Evolutionary conservation across 2,797 vertebrate species (phyloP).

Genomic region (Poecilia picta): DNA sequence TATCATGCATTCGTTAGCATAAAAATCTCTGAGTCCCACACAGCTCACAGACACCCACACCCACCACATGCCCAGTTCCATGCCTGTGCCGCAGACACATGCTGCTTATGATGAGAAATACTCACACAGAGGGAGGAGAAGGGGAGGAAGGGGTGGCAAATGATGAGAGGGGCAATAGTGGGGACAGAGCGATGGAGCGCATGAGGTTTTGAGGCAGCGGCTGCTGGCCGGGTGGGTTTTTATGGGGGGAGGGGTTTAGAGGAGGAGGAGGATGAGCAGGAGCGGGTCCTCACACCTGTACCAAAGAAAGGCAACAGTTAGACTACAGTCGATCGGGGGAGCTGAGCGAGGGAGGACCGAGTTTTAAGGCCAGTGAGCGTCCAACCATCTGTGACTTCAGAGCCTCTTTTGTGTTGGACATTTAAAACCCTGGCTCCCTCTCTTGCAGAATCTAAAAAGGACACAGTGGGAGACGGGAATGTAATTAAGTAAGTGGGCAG

Average conservation of each 20-base stretch:
- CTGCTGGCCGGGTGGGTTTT: constrained; percentile 14
- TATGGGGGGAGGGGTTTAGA: constrained; percentile 43
- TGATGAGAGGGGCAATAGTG: constrained; percentile 37
- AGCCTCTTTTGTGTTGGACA: constrained; percentile 10
- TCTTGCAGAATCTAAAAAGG: constrained; percentile 3
- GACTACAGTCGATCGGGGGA: constrained; percentile 32
- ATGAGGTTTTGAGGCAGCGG: constrained; percentile 24
- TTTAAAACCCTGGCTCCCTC: constrained; percentile 1
- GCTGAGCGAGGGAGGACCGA: constrained; percentile 7
- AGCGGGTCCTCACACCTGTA: constrained; percentile 75
- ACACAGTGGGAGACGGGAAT: constrained; percentile 13
- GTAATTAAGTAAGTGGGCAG: background rate
- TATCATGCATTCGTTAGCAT: constrained; percentile 52
- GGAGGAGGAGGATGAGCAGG: constrained; percentile 74
- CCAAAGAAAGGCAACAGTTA: constrained; percentile 72
- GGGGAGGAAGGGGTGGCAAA: constrained; percentile 49
- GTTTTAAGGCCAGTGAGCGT: constrained; percentile 1
- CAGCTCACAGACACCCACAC: constrained; percentile 55
- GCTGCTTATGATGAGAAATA: constrained; percentile 68
- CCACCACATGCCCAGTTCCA: constrained; percentile 56
- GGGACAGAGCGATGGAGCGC: constrained; percentile 32
- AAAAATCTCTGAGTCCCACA: constrained; percentile 49
- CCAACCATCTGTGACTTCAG: constrained; percentile 6
- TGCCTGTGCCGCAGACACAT: constrained; percentile 69
- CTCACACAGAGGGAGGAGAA: constrained; percentile 72